Percentiles rank a stretch among this genome's conserved stretches.
Evolutionary conservation across 2,888 invertebrate species (phyloP).

Genomic region (Lepas anatifera): DNA sequence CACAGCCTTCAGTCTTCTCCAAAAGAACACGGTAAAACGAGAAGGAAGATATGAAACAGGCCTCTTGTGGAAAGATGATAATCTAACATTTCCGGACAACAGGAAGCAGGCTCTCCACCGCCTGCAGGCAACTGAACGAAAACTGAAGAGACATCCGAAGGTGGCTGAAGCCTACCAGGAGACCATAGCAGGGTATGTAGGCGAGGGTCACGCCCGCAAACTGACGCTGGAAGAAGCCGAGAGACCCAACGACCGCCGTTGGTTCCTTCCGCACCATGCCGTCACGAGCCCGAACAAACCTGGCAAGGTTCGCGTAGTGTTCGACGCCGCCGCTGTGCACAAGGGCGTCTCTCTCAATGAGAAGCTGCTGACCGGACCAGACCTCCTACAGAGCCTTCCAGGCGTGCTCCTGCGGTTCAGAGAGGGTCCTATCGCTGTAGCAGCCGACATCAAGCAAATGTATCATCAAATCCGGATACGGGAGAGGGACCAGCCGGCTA

Average conservation of each 20-base stretch:
- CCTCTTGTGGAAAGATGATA: not conserved
- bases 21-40: not conserved
- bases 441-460: not conserved
- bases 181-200: not conserved
- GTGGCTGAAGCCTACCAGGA: not conserved
- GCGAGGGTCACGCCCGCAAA: not conserved
- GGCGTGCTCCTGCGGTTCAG: not conserved
- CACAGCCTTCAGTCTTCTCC: not conserved
- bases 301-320: constrained; percentile 23
- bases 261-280: constrained; percentile 25
- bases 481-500: not conserved
- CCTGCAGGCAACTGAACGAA: not conserved
- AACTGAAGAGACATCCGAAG: not conserved
- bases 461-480: not conserved
- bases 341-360: not conserved
- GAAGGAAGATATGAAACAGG: not conserved
- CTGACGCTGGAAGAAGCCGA: not conserved
- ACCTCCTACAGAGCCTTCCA: not conserved
- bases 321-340: constrained; percentile 22
- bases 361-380: not conserved
- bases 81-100: not conserved
- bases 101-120: not conserved
- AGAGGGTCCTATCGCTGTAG: not conserved
- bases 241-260: not conserved
- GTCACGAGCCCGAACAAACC: constrained; percentile 25